Evolutionary conservation across 2,113 vertebrate genomes (phyloP), one percentile per base, ranked within the genome.

Genomic region (Laticauda colubrina): DNA sequence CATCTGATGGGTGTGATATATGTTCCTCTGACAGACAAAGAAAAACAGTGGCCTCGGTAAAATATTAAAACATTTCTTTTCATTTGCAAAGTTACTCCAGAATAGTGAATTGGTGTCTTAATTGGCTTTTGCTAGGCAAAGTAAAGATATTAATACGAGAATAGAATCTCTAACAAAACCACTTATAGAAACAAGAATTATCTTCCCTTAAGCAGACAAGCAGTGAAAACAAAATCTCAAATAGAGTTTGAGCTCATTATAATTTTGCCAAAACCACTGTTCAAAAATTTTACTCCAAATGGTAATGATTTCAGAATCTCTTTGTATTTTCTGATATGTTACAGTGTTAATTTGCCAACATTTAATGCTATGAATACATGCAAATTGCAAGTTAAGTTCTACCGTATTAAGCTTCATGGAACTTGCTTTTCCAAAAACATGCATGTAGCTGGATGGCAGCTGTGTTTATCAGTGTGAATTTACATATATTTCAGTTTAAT

Each of bases 1-100:
- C 97, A 97, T 8, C 96, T 99, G 93, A 99, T 99, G 99, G 98
- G 98, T 0, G 99, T 99, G 81, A 96, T 99, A 94, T 99, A 98
- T 2, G 98, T 99, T 48, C 99, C 99, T 0, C 97, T 99, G 93
- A 99, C 98, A 26, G 98, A 99, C 96, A 98, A 97, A 95, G 97
- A 97, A 5, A 98, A 93, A 85, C 99, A 99, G 96, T 98, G 98
- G 98, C 98, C 98, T 81, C 97, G 98, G 98, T 99, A 98, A 95
- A 96, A n/a, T 87, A 89, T 57, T 4, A n/a, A 57, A 11, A 91
- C 88, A 56, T 93, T 43, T 94, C 18, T 21, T 57, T 59, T 56
- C 94, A 39, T 94, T 64, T 90, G 88, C 51, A 93, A 90, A 10
- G 24, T 89, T 81, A 93, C 4, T 21, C 34, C 87, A 85, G 94